Conservation (phyloP, 2,888 invertebrate genomes). For the Aporophyla nigra region DNA sequence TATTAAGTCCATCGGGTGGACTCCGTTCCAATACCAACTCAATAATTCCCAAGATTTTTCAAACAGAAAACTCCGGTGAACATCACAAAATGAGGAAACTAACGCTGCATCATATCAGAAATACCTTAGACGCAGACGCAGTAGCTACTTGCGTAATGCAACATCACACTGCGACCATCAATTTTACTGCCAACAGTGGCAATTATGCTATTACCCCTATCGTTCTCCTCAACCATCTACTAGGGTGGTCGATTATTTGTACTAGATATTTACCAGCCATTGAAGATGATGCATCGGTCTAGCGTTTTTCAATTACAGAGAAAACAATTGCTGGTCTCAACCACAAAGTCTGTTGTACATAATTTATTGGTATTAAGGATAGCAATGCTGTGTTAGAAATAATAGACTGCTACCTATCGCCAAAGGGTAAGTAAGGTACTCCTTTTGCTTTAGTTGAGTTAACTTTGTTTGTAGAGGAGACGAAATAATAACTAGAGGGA, state of each 20-base stretch:
- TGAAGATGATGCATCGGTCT: constrained; percentile 49
- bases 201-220: constrained; percentile 57
- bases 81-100: constrained; percentile 18
- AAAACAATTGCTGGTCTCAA: constrained; percentile 55
- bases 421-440: constrained; percentile 32
- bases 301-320: constrained; percentile 59
- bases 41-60: not conserved
- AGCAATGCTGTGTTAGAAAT: constrained; percentile 42
- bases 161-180: constrained; percentile 53
- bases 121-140: constrained; percentile 27
- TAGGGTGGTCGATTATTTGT: constrained; percentile 55
- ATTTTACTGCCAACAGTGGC: constrained; percentile 53
- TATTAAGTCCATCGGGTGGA: no score
- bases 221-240: constrained; percentile 11
- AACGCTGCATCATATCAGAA: constrained; percentile 34
- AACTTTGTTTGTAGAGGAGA: constrained; percentile 29
- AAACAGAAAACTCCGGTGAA: not conserved
- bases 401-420: constrained; percentile 47
- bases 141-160: constrained; percentile 51
- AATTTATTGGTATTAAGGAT: constrained; percentile 54
- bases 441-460: constrained; percentile 28
- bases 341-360: constrained; percentile 26
- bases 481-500: not conserved
- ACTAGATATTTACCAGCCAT: constrained; percentile 53
- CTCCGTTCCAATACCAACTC: not conserved